phyloP scores from a whole-genome alignment of 2,888 invertebrate species.

The Drosophila cognata region DNA sequence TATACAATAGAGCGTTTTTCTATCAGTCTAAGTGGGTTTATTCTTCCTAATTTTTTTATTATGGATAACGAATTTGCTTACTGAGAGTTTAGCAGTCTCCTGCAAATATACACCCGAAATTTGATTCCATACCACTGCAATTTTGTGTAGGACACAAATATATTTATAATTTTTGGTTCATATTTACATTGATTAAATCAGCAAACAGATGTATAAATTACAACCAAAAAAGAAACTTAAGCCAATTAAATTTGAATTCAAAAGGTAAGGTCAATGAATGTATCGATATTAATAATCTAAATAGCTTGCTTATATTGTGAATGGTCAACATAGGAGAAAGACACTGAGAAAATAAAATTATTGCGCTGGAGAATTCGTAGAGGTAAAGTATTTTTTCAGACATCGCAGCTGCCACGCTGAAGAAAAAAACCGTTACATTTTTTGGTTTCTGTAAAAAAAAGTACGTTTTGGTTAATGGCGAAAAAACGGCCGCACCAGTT shows the following conservation, averaged over 20 bases:
- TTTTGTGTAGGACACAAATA: neutral
- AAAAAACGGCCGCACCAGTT: neutral
- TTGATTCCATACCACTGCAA: neutral
- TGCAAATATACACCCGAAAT: neutral
- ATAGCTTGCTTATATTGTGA: neutral
- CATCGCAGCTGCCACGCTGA: too few species aligned
- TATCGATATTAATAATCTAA: neutral
- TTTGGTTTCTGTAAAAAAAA: neutral
- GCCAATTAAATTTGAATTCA: neutral
- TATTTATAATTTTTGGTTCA: neutral
- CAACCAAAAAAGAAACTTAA: neutral
- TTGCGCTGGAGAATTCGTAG: neutral
- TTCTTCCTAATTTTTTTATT: neutral
- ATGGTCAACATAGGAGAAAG: neutral
- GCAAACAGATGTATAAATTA: neutral
- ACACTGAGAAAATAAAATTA: neutral
- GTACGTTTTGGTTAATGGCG: neutral
- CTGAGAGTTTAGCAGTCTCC: neutral
- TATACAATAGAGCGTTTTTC: constrained; percentile 55
- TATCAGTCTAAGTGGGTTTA: neutral
- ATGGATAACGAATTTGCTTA: neutral
- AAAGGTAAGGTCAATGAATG: neutral
- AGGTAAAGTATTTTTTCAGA: neutral
- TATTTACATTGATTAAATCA: neutral
- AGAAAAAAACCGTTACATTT: neutral